Conservation (phyloP, 1,140 invertebrate species). For the Achatina immaculata region DNA sequence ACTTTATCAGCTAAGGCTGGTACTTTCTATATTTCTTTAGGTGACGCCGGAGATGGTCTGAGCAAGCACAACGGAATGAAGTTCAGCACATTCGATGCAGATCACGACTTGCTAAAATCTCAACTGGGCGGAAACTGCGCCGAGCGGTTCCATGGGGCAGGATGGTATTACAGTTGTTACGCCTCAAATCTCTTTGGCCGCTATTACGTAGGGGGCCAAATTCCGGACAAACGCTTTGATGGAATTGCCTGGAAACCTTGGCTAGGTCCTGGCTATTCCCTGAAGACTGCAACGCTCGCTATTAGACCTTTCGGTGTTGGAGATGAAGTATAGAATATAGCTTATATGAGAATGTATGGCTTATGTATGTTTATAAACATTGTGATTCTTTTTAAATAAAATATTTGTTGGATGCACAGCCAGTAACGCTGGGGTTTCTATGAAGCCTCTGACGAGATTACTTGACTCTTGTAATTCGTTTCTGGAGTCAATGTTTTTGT, state of each 20-base stretch:
- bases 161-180: constrained; percentile 80
- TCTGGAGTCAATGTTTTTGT: too few relatives aligned
- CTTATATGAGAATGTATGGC: too few relatives aligned
- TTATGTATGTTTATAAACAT: too few relatives aligned
- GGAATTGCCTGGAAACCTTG: constrained; percentile 79
- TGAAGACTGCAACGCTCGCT: constrained; percentile 72
- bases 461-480: too few relatives aligned
- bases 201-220: constrained; percentile 70
- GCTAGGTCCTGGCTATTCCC: constrained; percentile 73
- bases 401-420: too few relatives aligned
- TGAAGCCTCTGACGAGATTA: too few relatives aligned
- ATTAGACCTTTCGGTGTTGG: constrained; percentile 62
- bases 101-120: constrained; percentile 73
- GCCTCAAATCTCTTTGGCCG: constrained; percentile 76
- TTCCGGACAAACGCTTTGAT: constrained; percentile 65
- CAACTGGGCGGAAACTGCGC: constrained; percentile 66
- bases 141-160: constrained; percentile 72
- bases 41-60: constrained; percentile 73
- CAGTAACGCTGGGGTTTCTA: too few relatives aligned
- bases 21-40: too few relatives aligned
- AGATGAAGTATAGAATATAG: too few relatives aligned
- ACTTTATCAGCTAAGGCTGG: too few relatives aligned
- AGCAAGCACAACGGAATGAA: constrained; percentile 74
- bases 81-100: constrained; percentile 77
- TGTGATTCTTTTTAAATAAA: too few relatives aligned